Conservation (phyloP, 2,888 invertebrate genomes). For the Epinotia ramella region DNA sequence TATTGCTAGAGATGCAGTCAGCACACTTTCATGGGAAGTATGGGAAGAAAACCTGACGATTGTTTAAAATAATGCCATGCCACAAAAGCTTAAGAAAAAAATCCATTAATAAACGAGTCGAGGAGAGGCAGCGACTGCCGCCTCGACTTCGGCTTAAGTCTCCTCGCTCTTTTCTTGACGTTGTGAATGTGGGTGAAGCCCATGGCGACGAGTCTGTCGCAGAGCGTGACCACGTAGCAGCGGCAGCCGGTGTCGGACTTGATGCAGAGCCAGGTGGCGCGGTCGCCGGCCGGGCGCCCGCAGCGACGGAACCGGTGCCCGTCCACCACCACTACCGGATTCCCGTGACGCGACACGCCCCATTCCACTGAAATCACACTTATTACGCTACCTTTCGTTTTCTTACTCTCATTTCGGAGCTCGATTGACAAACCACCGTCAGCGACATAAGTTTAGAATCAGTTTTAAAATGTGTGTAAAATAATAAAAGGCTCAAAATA, state of each 20-base stretch:
- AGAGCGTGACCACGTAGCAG: constrained; percentile 65
- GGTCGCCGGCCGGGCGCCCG: constrained; percentile 52
- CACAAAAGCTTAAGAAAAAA: constrained; percentile 26
- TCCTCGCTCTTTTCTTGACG: constrained; percentile 48
- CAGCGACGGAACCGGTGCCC: constrained; percentile 69
- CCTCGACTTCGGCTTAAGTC: background rate
- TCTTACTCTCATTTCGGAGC: background rate
- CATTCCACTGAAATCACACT: constrained; percentile 70
- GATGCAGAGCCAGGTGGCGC: constrained; percentile 71
- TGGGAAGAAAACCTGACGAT: background rate
- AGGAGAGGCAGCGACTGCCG: constrained; percentile 25
- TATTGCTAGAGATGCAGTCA: background rate
- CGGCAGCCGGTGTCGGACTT: constrained; percentile 74
- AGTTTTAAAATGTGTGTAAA: background rate
- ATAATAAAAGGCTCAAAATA: constrained; percentile 8
- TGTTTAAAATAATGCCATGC: background rate
- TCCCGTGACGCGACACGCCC: constrained; percentile 70
- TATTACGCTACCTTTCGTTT: constrained; percentile 52
- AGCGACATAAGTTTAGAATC: background rate
- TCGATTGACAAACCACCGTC: background rate
- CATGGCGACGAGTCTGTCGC: constrained; percentile 59
- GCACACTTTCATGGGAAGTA: background rate
- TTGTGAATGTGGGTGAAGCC: constrained; percentile 62
- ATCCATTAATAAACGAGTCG: constrained; percentile 26
- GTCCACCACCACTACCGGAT: constrained; percentile 69